phyloP scores from a whole-genome alignment of 2,797 vertebrate species.

The Enteromius mattozi region DNA sequence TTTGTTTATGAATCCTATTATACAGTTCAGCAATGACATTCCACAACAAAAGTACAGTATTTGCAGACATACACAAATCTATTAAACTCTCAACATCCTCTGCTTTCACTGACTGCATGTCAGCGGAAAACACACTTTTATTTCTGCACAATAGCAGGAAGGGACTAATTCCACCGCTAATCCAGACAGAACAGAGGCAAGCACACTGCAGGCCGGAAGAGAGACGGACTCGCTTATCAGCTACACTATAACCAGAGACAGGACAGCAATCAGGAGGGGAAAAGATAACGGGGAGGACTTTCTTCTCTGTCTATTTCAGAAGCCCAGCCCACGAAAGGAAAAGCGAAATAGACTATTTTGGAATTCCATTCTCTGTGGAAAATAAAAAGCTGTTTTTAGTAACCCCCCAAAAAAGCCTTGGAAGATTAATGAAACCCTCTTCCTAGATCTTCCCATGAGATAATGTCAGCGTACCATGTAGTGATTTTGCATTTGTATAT shows the following conservation, averaged over 20 bases:
- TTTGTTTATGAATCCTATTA: conserved; percentile 29
- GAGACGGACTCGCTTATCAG: conserved; percentile 39
- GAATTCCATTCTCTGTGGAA: conserved; percentile 22
- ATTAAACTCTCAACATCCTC: conserved; percentile 44
- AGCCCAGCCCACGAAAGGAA: conserved; percentile 31
- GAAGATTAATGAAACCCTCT: background rate
- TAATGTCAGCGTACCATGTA: background rate
- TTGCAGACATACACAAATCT: conserved; percentile 50
- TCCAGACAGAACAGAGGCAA: conserved; percentile 44
- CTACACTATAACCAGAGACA: conserved; percentile 42
- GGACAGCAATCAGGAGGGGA: conserved; percentile 38
- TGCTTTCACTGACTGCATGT: conserved; percentile 51
- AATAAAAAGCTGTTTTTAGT: conserved; percentile 17
- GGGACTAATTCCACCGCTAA: conserved; percentile 52
- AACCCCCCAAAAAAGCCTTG: background rate
- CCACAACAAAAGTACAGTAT: conserved; percentile 29
- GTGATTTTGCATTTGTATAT: background rate
- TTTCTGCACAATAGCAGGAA: conserved; percentile 57
- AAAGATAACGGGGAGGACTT: conserved; percentile 7
- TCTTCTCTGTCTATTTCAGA: conserved; percentile 34
- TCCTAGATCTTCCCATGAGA: background rate
- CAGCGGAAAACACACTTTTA: conserved; percentile 53
- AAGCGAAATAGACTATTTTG: conserved; percentile 21
- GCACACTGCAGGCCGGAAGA: conserved; percentile 35
- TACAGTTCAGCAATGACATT: conserved; percentile 13